Conservation (phyloP, 2,888 invertebrate species). For the Tachina lurida region DNA sequence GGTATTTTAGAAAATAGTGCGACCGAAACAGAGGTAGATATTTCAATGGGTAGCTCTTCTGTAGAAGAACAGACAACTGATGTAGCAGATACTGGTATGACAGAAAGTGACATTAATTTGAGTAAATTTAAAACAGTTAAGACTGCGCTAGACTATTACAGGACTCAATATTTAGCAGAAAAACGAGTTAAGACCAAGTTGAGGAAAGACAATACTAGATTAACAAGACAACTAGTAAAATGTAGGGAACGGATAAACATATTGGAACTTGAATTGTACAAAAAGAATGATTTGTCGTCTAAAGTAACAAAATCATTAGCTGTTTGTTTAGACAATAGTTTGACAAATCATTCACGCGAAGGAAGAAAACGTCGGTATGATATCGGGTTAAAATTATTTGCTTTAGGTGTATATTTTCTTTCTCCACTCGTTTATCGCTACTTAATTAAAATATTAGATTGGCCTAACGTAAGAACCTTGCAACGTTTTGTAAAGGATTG, state of each 20-base stretch:
- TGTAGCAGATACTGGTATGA: no score
- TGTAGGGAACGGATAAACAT: background rate
- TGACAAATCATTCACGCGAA: background rate
- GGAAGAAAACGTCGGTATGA: background rate
- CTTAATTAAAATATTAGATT: background rate
- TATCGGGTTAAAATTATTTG: background rate
- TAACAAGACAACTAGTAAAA: background rate
- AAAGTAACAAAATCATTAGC: background rate
- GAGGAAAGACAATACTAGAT: background rate
- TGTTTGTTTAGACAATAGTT: conserved; percentile 3
- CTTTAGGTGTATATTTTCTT: background rate
- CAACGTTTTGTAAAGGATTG: conserved; percentile 19
- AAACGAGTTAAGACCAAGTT: background rate
- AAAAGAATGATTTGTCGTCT: conserved; percentile 3
- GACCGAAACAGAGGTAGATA: background rate
- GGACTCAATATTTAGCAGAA: background rate
- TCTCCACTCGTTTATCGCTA: conserved; percentile 2
- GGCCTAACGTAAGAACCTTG: background rate
- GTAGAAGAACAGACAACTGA: no score
- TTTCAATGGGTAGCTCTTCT: background rate
- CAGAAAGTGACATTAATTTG: no score
- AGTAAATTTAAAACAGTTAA: no score
- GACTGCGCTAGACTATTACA: no score
- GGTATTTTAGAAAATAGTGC: no score
- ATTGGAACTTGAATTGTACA: background rate